Evolutionary conservation across 2,113 vertebrate species (phyloP).

Genomic region (Lota lota): DNA sequence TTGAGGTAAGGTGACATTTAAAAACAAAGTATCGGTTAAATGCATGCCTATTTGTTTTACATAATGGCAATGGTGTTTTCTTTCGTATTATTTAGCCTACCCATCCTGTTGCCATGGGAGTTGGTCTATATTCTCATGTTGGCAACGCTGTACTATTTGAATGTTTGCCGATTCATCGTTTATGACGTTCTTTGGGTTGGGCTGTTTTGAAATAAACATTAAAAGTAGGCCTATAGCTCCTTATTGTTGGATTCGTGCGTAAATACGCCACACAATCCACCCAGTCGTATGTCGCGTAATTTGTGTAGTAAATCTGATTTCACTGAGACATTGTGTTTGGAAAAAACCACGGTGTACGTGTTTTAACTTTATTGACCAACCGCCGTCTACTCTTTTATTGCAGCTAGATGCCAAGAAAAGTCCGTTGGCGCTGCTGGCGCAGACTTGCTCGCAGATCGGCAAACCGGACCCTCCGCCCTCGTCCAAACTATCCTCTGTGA

Average conservation of each 20-base stretch:
- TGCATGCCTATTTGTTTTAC: neutral
- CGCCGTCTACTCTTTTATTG: slow-evolving; percentile 36
- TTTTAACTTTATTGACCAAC: slow-evolving; percentile 11
- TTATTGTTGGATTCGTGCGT: slow-evolving; percentile 36
- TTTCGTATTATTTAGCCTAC: neutral
- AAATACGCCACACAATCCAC: neutral
- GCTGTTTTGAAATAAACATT: too few relatives aligned
- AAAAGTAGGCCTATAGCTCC: neutral
- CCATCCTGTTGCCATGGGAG: too few relatives aligned
- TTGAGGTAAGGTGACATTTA: slow-evolving; percentile 83
- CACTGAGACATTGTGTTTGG: too few relatives aligned
- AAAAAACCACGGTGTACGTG: neutral
- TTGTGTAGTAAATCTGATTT: too few relatives aligned
- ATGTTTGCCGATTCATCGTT: too few relatives aligned
- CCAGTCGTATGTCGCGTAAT: too few relatives aligned
- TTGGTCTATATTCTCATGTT: neutral
- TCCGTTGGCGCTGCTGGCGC: slow-evolving; percentile 93
- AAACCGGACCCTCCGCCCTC: slow-evolving; percentile 97
- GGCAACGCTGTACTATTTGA: too few relatives aligned
- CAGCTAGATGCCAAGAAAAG: slow-evolving; percentile 99
- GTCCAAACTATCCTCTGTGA: slow-evolving; percentile 90
- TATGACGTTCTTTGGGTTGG: too few relatives aligned
- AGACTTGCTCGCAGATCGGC: slow-evolving; percentile 98
- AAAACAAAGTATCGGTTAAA: neutral
- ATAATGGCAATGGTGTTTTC: neutral